phyloP scores from a whole-genome alignment of 1,140 invertebrate species.

The Drosophila nannoptera region DNA sequence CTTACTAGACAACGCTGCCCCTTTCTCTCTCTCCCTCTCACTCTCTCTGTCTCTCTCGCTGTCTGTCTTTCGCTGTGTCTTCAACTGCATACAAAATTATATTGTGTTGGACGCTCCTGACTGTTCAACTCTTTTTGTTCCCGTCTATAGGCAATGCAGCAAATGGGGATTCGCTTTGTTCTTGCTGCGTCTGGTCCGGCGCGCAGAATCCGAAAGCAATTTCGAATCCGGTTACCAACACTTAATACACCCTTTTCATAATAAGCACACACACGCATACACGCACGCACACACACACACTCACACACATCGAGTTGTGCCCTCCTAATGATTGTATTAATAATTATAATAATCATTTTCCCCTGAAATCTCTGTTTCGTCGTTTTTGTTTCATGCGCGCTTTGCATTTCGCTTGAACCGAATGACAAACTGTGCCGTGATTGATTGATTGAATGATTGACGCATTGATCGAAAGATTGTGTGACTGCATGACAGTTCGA shows the following conservation, averaged over 20 bases:
- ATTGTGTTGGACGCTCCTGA: slow-evolving; percentile 56
- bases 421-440: slow-evolving; percentile 26
- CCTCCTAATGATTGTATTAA: slow-evolving; percentile 28
- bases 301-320: background rate
- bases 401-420: slow-evolving; percentile 30
- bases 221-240: slow-evolving; percentile 43
- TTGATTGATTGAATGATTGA: slow-evolving; percentile 31
- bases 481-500: slow-evolving; percentile 41
- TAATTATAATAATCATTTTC: slow-evolving; percentile 40
- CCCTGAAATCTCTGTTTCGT: background rate
- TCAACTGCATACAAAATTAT: slow-evolving; percentile 64
- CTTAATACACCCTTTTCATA: slow-evolving; percentile 37
- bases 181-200: slow-evolving; percentile 24
- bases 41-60: slow-evolving; percentile 11
- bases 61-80: slow-evolving; percentile 11
- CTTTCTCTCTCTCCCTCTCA: slow-evolving; percentile 8
- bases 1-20: background rate
- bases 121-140: slow-evolving; percentile 5
- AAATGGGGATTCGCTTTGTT: slow-evolving; percentile 41
- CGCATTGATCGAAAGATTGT: too few relatives aligned
- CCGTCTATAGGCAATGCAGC: background rate
- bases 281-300: background rate
- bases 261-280: background rate
- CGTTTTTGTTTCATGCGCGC: slow-evolving; percentile 27
- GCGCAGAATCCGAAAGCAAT: slow-evolving; percentile 33